Base-by-base conservation (phyloP, 92 coral and sea anemone genomes). In the Hydrozoanthus gracilis region DNA sequence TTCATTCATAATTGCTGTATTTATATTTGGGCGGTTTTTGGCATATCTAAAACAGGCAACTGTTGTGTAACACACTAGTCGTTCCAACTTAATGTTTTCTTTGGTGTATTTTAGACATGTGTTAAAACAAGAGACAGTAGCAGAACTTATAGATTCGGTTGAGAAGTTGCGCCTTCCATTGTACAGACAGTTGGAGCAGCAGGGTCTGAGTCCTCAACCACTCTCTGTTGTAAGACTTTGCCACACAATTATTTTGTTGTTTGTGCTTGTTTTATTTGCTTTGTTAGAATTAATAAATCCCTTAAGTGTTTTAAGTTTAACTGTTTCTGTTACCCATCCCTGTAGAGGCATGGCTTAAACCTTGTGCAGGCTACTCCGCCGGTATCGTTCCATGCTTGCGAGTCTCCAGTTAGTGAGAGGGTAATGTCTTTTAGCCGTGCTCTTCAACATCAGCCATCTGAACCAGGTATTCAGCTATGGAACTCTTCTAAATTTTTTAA, bases 311-410 rank as follows among this genome's bases (percentile, higher is more conserved):
- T 5, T 69, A n/a, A 27, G 55, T 44, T 61, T 86, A 7, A 54
- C 52, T 50, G 10, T 44, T 15, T 62, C 58, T 68, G 71, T 58
- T 62, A 14, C 44, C 47, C 9, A 17, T 17, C 12, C 4, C 6
- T 27, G 3, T 48, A 93, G 96, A 88, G 86, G 60, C 91, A 91
- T 86, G 98, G 95, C 61, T 87, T 97, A 8, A 98, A 98, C 73
- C 89, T 97, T n/a, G 85, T 91, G 18, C 99, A 96, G 17, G 90
- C 95, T 3, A 95, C 99, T 17, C 99, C 99, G n/a, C 94, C 99
- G 7, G 92, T 94, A 50, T 94, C 97, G 3, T 97, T 97, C 85
- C 86, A 84, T 35, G 93, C 97, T 13, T 91, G 95, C 13, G 95
- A 87, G 45, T 91, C 96, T 13, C 98, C 96, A 51, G 89, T 83